These are phyloP conservation scores for Lagopus muta DNA, from an alignment of 2,113 vertebrate species.

Conservation along the genomic window DNA sequence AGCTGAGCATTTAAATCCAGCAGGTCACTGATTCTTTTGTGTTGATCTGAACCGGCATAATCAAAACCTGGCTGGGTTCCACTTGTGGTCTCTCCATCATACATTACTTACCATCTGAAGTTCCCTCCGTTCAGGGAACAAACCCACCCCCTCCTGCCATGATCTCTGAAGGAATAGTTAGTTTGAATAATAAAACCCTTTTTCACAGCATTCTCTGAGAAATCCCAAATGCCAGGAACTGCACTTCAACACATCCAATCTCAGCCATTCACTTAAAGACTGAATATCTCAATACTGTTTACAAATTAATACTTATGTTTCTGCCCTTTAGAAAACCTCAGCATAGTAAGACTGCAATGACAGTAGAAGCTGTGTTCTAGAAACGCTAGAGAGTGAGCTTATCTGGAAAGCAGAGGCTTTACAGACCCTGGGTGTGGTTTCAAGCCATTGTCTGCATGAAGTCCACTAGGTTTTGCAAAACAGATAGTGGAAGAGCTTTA, in stretches of 20 bases:
- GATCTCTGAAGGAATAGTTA: constrained; percentile 22
- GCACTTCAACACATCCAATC: background rate
- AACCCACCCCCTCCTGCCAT: background rate
- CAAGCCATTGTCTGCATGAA: background rate
- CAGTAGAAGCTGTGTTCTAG: background rate
- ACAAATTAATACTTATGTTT: background rate
- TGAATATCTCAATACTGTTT: background rate
- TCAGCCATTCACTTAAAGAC: background rate
- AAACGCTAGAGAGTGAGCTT: background rate
- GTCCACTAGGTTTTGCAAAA: background rate
- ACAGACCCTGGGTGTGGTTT: background rate
- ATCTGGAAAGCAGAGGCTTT: background rate
- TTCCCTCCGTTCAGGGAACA: constrained; percentile 30
- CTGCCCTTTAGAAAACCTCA: background rate
- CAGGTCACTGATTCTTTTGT: constrained; percentile 56
- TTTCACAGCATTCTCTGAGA: constrained; percentile 38
- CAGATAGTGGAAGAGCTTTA: background rate
- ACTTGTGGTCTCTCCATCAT: background rate
- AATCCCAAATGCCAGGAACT: constrained; percentile 8
- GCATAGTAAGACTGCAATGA: background rate
- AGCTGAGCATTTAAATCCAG: constrained; percentile 52
- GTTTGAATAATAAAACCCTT: constrained; percentile 8
- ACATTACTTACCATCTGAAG: constrained; percentile 31
- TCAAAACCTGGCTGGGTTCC: constrained; percentile 60
- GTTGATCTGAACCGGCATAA: constrained; percentile 57